Conservation (phyloP, 1,140 invertebrate genomes). For the Pentalonia nigronervosa region DNA sequence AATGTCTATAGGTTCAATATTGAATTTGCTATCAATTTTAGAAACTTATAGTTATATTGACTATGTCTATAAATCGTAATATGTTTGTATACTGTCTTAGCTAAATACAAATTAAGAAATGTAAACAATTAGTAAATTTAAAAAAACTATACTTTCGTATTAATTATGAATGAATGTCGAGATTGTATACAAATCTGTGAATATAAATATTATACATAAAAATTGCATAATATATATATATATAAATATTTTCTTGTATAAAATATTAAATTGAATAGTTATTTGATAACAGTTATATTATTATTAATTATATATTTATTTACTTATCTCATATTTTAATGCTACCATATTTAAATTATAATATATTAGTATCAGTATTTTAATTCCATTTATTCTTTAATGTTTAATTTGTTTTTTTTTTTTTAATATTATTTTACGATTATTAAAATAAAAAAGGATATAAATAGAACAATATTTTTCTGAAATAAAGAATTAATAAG, state of each 20-base stretch:
- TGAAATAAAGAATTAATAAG: neutral
- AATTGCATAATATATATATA: neutral
- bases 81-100: neutral
- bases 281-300: neutral
- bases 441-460: too few species aligned
- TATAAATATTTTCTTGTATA: neutral
- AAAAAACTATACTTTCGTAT: neutral
- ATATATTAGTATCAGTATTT: neutral
- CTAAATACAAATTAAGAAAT: neutral
- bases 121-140: neutral
- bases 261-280: neutral
- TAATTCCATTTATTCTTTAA: neutral
- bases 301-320: neutral
- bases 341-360: neutral
- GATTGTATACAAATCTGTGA: neutral
- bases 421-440: too few species aligned
- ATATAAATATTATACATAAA: neutral
- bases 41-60: neutral
- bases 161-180: neutral
- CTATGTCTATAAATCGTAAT: neutral
- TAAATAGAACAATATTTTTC: too few species aligned
- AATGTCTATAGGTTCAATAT: neutral
- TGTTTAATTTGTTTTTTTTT: neutral
- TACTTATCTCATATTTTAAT: neutral
- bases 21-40: neutral